A percentile compares a stretch with the other conserved stretches of the same genome.
These are phyloP conservation scores for Probaryconus sp. DNA, from an alignment of 1,140 invertebrate genomes.

Conservation along the genomic window DNA sequence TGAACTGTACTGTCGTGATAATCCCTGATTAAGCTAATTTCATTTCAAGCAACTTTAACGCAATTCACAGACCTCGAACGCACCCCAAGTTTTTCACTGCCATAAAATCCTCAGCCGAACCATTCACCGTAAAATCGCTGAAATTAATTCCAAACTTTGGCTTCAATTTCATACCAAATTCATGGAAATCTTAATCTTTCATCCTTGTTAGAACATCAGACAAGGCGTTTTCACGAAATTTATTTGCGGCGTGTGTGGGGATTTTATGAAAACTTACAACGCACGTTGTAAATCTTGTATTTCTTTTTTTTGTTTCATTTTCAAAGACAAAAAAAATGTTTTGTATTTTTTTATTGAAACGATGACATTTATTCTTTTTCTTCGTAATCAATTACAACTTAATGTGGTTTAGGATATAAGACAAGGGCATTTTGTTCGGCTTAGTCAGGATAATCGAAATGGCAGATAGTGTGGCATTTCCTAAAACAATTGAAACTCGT, in stretches of 20 bases:
- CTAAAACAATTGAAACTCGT: constrained; percentile 58
- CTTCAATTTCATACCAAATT: constrained; percentile 40
- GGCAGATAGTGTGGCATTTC: constrained; percentile 39
- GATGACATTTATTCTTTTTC: constrained; percentile 1
- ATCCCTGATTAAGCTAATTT: constrained; percentile 72
- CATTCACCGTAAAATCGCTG: constrained; percentile 41
- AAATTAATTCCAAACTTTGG: constrained; percentile 55
- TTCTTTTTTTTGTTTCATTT: not conserved
- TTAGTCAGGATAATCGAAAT: constrained; percentile 50
- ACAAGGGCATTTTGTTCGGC: constrained; percentile 35
- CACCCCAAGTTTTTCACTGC: constrained; percentile 52
- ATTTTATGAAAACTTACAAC: too few relatives aligned
- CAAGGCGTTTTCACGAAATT: too few relatives aligned
- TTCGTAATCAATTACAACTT: too few relatives aligned
- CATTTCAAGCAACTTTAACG: constrained; percentile 55
- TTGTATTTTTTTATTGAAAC: constrained; percentile 6
- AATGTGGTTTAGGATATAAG: constrained; percentile 34
- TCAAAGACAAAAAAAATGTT: constrained; percentile 14
- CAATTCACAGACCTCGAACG: constrained; percentile 53
- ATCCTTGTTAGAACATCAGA: constrained; percentile 20
- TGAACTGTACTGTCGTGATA: constrained; percentile 69
- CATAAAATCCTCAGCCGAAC: constrained; percentile 43
- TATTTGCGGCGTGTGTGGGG: too few relatives aligned
- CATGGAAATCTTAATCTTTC: constrained; percentile 47
- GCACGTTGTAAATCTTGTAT: constrained; percentile 16